Evolutionary conservation across 2,113 vertebrate species (phyloP), one percentile per base, ranked within the genome.

Genomic region (Limanda limanda): DNA sequence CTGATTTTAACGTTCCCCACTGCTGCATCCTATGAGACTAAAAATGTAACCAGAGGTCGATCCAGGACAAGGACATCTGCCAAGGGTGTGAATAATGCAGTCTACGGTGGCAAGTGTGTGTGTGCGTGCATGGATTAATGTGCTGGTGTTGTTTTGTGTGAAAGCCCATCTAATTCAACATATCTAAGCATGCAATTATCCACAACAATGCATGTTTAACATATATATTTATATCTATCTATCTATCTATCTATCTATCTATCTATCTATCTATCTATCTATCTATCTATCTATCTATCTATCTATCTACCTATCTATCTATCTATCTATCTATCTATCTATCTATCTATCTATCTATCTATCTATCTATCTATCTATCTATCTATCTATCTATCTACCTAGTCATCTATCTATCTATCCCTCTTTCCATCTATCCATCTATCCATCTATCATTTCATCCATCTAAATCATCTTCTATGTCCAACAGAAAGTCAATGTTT

Each of bases 81-180:
- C 52, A 57, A 56, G 15, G 8, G 68, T 71, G 64, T 79, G 84
- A 88, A 84, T 74, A 82, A 86, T 84, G 74, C 54, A 76, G 23
- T 68, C 23, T 55, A 24, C 45, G 27, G 51, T 15, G 40, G 15
- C 24, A 17, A 12, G 21, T 14, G 54, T 23, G 58, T 20, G 54
- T 70, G 51, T 54, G 40, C 1, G 17, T 56, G 51, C 18, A 54
- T 54, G 51, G 20, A 54, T 54, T 54, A 10, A 54, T 54, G 48
- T 51, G 51, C 20, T 54, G 47, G 47, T 20, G 18, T 54, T 54
- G 40, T 21, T 20, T 14, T 54, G 20, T 11, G 20, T 27, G 55
- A 63, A 45, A 48, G 62, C 11, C 5, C 1, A 20, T 35, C 35
- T 10, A 6, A 24, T 31, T 51, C 15, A 42, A 45, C 9, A 8